A percentile compares a stretch with the other conserved stretches of the same genome.
Evolutionary conservation across 2,797 vertebrate species (phyloP).

Genomic region (Sebastes trivittatus): DNA sequence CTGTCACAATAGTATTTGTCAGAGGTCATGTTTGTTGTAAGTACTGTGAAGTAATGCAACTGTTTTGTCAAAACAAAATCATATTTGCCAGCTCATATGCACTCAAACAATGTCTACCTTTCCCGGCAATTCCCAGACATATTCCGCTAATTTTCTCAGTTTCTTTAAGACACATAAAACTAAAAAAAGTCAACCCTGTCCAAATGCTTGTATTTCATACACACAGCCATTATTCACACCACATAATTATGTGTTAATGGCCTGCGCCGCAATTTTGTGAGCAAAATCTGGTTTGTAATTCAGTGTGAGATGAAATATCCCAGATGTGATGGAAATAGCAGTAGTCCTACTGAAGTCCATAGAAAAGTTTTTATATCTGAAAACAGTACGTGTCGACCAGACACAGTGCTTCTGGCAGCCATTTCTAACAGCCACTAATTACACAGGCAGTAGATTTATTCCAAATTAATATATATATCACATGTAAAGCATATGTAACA

Average conservation of each 20-base stretch:
- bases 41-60: not conserved
- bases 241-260: constrained; percentile 79
- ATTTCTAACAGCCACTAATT: constrained; percentile 9
- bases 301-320: constrained; percentile 70
- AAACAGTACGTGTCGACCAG: constrained; percentile 29
- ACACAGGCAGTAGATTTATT: constrained; percentile 10
- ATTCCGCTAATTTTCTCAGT: constrained; percentile 52
- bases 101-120: not conserved
- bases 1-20: not conserved
- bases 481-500: not conserved
- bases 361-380: constrained; percentile 43
- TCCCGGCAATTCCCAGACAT: constrained; percentile 34
- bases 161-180: constrained; percentile 61
- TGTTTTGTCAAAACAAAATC: constrained; percentile 3
- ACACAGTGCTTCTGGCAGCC: not conserved
- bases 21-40: not conserved
- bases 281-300: constrained; percentile 68
- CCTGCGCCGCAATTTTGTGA: constrained; percentile 61
- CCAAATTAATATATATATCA: not conserved
- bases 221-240: constrained; percentile 68
- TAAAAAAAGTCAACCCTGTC: constrained; percentile 42
- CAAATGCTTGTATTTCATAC: constrained; percentile 67
- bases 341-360: constrained; percentile 37
- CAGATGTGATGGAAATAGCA: constrained; percentile 75
- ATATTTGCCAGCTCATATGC: not conserved